Base-by-base conservation (phyloP, 2,888 invertebrate genomes). In the Crioceris asparagi region DNA sequence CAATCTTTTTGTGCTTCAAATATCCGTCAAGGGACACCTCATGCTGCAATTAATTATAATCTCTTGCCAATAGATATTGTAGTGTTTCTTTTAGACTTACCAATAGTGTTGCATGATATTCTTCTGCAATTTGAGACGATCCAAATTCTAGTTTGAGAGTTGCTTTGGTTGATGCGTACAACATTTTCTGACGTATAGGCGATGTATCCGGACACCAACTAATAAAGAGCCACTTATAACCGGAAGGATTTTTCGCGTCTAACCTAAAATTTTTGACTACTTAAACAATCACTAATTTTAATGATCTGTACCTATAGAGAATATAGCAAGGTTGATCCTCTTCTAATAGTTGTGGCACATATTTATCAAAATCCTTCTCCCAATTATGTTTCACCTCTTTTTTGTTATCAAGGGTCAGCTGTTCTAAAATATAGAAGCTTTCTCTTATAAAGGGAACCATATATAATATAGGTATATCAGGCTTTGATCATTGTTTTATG, bases 121-220 rank as follows among this genome's bases (percentile, higher is more conserved):
- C 98, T 61, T 94, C 90, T 54, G 85, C 85, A 40, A 98, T 92
- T 54, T 88, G 85, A 1, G 88, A 82, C 4, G 87, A 82, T 1
- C 97, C 97, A 65, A 98, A 98, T 62, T 96, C 93, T 55, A 82
- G 83, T 62, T 96, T 98, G 17, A 98, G 69, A 1, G 97, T 98
- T 1, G 97, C 91, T 65, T 94, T 91, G 0, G 96, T 97, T 0
- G 93, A 94, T 0, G 97, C 97, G 56, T 94, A 94, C 36, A 98
- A 68, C 97, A 98, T 97, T 66, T 98, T 98, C 56, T 92, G 83
- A 39, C 96, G 71, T 3, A 96, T 83, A 0, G 85, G 78, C 1
- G 94, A 86, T 38, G 75, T 76, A 57, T 97, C 97, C 1, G 97
- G 97, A 1, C 85, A 88, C 90, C 94, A 98, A 52, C 86, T 86